A percentile compares a stretch with the other conserved stretches of the same genome.
Conservation (phyloP, 2,113 vertebrate genomes). For the Podarcis muralis region DNA sequence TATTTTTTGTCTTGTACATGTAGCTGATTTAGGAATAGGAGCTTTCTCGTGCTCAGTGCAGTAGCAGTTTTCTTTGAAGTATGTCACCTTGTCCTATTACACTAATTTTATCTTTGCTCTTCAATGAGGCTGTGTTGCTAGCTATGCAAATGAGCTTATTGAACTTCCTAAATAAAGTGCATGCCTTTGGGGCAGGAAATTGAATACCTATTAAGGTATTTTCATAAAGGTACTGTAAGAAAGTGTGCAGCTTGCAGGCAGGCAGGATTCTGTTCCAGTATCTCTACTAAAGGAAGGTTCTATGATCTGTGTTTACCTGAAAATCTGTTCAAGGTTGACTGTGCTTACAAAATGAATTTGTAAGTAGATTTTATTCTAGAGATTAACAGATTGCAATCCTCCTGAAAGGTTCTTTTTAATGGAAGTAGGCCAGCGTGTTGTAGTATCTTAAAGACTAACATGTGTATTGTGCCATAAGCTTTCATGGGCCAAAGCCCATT, state of each 20-base stretch:
- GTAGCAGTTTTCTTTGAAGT: constrained; percentile 30
- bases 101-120: constrained; percentile 43
- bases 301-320: neutral
- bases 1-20: too few relatives aligned
- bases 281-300: neutral
- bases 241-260: too few relatives aligned
- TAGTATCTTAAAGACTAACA: neutral
- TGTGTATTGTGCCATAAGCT: neutral
- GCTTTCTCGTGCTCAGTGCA: constrained; percentile 41
- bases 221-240: neutral
- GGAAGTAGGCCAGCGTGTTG: neutral
- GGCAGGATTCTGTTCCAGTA: neutral
- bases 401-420: neutral
- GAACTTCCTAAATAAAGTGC: neutral
- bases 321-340: neutral
- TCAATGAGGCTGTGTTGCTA: constrained; percentile 28
- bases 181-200: constrained; percentile 18
- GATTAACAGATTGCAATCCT: neutral
- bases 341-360: neutral
- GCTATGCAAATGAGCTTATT: constrained; percentile 24
- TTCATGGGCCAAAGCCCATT: neutral
- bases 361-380: neutral
- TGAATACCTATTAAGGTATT: neutral
- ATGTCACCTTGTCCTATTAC: constrained; percentile 13
- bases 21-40: constrained; percentile 27